Conservation (phyloP, 2,797 vertebrate species). For the Chaetodon trifasciatus region DNA sequence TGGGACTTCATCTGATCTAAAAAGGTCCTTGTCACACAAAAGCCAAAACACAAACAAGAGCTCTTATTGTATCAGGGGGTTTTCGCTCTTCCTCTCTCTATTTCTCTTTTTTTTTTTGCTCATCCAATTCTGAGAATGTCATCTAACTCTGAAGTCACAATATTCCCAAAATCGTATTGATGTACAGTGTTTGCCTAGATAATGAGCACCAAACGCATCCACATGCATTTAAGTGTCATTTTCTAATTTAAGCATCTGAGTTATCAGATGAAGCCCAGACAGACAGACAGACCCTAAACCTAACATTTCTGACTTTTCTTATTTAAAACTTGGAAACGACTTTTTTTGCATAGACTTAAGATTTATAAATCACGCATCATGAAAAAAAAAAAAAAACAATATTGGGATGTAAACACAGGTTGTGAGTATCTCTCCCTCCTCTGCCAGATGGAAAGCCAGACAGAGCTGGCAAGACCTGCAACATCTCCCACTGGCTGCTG, state of each 20-base stretch:
- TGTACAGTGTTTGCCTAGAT: neutral
- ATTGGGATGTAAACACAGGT: slow-evolving; percentile 60
- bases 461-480: slow-evolving; percentile 75
- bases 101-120: neutral
- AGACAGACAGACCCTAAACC: neutral
- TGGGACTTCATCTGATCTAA: neutral
- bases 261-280: neutral
- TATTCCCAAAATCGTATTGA: neutral
- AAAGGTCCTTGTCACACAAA: neutral
- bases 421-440: slow-evolving; percentile 32
- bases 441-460: slow-evolving; percentile 75
- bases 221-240: neutral
- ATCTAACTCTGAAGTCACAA: neutral
- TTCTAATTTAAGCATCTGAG: neutral
- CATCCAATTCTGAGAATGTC: neutral
- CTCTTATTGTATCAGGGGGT: neutral
- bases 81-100: neutral
- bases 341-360: neutral
- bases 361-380: slow-evolving; percentile 36
- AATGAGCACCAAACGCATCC: neutral
- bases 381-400: slow-evolving; percentile 25
- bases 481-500: slow-evolving; percentile 73
- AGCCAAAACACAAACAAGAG: neutral
- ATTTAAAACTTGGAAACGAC: neutral
- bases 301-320: neutral